These are phyloP conservation scores for Leptopilina drosophilae DNA, from an alignment of 2,888 invertebrate species.

Conservation along the genomic window DNA sequence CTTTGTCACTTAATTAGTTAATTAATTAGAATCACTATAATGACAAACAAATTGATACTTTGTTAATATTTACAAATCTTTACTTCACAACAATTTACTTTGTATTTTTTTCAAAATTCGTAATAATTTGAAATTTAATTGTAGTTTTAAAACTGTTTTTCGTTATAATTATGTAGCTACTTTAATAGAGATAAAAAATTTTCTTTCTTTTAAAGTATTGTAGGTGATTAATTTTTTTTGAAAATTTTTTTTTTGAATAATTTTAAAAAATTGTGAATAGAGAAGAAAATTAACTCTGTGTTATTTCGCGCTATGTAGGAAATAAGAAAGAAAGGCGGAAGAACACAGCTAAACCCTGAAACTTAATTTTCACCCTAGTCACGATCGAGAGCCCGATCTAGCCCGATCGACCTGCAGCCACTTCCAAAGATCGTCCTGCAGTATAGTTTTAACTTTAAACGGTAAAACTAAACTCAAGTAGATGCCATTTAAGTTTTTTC, in stretches of 20 bases:
- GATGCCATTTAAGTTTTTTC: constrained; percentile 45
- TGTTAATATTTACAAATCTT: too few species aligned
- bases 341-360: constrained; percentile 53
- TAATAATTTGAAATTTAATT: too few species aligned
- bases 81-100: too few species aligned
- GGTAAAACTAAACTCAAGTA: constrained; percentile 31
- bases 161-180: too few species aligned
- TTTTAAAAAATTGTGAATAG: neutral
- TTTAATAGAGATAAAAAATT: too few species aligned
- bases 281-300: neutral
- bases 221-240: too few species aligned
- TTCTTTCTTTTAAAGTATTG: too few species aligned
- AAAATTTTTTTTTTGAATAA: too few species aligned
- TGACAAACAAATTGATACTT: too few species aligned
- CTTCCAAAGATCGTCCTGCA: constrained; percentile 41
- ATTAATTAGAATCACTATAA: neutral
- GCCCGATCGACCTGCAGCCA: constrained; percentile 66
- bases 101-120: too few species aligned
- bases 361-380: constrained; percentile 61
- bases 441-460: constrained; percentile 29
- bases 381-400: constrained; percentile 73
- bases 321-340: constrained; percentile 42
- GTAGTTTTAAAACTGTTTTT: too few species aligned
- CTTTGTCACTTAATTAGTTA: neutral
- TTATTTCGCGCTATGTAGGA: too few species aligned